These are phyloP conservation scores for Anguilla rostrata DNA, from an alignment of 2,113 vertebrate species.

Conservation along the genomic window DNA sequence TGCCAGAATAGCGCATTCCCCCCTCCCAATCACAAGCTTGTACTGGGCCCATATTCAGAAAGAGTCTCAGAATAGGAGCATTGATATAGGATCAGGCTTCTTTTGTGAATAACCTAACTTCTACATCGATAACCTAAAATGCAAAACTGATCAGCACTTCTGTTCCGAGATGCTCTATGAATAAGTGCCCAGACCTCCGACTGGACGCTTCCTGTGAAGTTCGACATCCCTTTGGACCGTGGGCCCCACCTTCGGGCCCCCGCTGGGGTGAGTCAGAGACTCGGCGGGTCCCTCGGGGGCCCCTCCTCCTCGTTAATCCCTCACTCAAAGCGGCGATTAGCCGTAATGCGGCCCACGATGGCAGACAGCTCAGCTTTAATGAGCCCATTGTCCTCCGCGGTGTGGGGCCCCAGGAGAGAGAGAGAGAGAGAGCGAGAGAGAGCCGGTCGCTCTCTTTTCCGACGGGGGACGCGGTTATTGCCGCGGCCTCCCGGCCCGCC, in stretches of 20 bases:
- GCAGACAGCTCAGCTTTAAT: conserved; percentile 39
- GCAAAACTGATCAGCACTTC: too few relatives aligned
- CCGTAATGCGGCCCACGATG: conserved; percentile 27
- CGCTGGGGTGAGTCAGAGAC: not conserved
- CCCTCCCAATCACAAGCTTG: not conserved
- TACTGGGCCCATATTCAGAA: too few relatives aligned
- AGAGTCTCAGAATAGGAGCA: too few relatives aligned
- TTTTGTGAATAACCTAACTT: too few relatives aligned
- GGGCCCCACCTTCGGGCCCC: not conserved
- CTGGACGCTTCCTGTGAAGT: not conserved
- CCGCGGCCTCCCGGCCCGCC: not conserved
- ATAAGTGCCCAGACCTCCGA: not conserved
- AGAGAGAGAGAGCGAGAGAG: not conserved
- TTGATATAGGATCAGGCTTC: too few relatives aligned
- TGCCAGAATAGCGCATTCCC: not conserved
- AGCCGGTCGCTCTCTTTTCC: not conserved
- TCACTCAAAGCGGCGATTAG: conserved; percentile 44
- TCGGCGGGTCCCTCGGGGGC: not conserved
- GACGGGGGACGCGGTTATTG: not conserved
- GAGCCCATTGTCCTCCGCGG: conserved; percentile 40
- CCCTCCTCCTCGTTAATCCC: conserved; percentile 33
- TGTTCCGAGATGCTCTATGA: not conserved
- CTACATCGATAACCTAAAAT: too few relatives aligned
- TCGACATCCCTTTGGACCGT: not conserved
- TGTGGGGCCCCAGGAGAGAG: conserved; percentile 32